phyloP scores from a whole-genome alignment of 2,888 invertebrate genomes.

The Ferrisia virgata region DNA sequence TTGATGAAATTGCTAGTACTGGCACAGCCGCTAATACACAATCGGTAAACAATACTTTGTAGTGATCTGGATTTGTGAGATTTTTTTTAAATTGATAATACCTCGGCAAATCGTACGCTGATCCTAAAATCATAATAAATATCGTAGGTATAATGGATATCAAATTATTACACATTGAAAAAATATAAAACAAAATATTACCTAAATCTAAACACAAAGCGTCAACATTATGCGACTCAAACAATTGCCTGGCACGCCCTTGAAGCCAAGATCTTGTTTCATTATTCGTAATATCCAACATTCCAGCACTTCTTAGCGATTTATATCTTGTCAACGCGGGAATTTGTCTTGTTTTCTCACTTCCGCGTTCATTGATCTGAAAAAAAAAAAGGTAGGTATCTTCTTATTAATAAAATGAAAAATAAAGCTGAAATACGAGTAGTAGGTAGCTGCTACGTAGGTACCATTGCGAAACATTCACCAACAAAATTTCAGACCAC shows the following conservation, averaged over 20 bases:
- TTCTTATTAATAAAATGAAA: no score
- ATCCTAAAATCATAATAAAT: slow-evolving; percentile 52
- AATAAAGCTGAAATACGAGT: no score
- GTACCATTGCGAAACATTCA: no score
- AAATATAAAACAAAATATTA: no score
- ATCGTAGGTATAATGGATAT: no score
- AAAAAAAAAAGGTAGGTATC: no score
- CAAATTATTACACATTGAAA: neutral
- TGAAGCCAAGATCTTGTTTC: slow-evolving; percentile 76
- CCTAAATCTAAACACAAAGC: slow-evolving; percentile 81
- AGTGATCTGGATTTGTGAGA: slow-evolving; percentile 76
- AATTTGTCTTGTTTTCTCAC: slow-evolving; percentile 64
- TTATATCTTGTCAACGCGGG: slow-evolving; percentile 80
- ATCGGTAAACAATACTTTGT: slow-evolving; percentile 69
- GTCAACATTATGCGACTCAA: slow-evolving; percentile 73
- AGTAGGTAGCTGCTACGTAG: no score
- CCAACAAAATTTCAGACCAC: no score
- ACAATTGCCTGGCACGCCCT: slow-evolving; percentile 67
- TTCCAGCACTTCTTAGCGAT: slow-evolving; percentile 74
- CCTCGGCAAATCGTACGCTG: slow-evolving; percentile 80
- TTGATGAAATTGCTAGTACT: slow-evolving; percentile 79
- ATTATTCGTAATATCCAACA: slow-evolving; percentile 83
- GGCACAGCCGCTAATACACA: slow-evolving; percentile 55
- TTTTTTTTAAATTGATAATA: slow-evolving; percentile 71
- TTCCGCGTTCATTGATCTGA: slow-evolving; percentile 64